These are phyloP conservation scores for Watsonalla binaria DNA, from an alignment of 2,888 invertebrate species.

Conservation along the genomic window DNA sequence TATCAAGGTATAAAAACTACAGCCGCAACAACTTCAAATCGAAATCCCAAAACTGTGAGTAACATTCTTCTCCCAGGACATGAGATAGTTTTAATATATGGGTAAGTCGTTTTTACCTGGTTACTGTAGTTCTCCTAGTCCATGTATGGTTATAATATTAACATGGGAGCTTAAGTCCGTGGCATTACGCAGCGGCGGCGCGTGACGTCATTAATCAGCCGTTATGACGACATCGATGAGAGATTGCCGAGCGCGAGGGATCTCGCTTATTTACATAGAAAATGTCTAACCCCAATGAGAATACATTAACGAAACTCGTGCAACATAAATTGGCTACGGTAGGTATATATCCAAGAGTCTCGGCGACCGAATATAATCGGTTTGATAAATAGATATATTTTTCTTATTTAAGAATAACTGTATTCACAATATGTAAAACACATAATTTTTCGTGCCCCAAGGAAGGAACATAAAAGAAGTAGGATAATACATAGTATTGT, in stretches of 20 bases:
- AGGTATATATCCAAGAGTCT: background rate
- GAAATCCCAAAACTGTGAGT: too few species aligned
- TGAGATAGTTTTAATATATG: too few species aligned
- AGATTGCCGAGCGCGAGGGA: constrained; percentile 34
- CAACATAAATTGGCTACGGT: background rate
- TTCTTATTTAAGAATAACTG: too few species aligned
- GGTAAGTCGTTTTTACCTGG: too few species aligned
- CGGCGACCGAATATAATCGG: too few species aligned
- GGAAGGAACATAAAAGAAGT: too few species aligned
- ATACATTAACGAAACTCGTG: constrained; percentile 22
- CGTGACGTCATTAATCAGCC: constrained; percentile 49
- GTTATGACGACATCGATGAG: constrained; percentile 40
- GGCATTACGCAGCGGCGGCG: constrained; percentile 15
- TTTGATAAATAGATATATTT: background rate
- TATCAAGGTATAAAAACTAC: too few species aligned
- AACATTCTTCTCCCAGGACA: too few species aligned
- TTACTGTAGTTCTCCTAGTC: background rate
- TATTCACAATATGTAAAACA: too few species aligned
- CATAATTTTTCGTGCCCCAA: too few species aligned
- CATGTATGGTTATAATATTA: background rate
- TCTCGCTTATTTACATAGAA: constrained; percentile 35
- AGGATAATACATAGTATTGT: too few species aligned
- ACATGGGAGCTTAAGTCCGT: background rate
- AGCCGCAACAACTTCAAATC: too few species aligned
- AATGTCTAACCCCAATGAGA: constrained; percentile 25